Evolutionary conservation across 2,113 vertebrate genomes (phyloP), one percentile per base, ranked within the genome.

Genomic region (Mormoops blainvillei): DNA sequence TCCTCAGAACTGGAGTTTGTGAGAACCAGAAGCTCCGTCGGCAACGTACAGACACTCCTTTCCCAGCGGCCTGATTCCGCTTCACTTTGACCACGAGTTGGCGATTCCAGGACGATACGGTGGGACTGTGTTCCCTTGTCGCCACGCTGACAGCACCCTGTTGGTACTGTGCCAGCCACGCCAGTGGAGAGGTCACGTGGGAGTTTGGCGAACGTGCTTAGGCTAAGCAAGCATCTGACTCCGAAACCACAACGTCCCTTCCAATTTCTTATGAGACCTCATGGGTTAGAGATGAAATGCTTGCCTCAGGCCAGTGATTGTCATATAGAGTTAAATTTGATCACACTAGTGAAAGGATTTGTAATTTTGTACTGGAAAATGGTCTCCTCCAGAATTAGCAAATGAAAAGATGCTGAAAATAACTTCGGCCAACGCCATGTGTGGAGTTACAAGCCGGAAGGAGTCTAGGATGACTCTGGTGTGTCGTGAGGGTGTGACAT

Each of bases 301-400:
- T 74, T 31, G n/a, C 82, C 31, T 56, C 33, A 18, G 76, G 78
- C 45, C 63, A 63, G 54, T 63, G 63, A 89, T 83, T 87, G 93
- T 96, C 85, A 83, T 91, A 76, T 38, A 68, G 96, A 95, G 73
- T 87, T 92, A 85, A 91, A 97, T 94, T 18, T 96, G 67, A 96
- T 96, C 71, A 63, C 54, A 18, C 88, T 70, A 61, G 86, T 91
- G 87, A 63, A 78, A 87, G 88, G 91, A 86, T 95, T 95, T 96
- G 61, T 93, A 86, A 94, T 96, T 94, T 38, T 18, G 48, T 88
- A 74, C 88, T 31, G 90, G 97, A 85, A 97, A 92, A 92, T 20
- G 85, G 95, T 94, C 54, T 89, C 77, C 76, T 96, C 88, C 71
- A 50, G 81, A 97, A 96, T 96, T 89, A 96, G 84, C 86, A 96